Base-by-base conservation (phyloP, 2,113 vertebrate genomes). In the Grammomys surdaster region DNA sequence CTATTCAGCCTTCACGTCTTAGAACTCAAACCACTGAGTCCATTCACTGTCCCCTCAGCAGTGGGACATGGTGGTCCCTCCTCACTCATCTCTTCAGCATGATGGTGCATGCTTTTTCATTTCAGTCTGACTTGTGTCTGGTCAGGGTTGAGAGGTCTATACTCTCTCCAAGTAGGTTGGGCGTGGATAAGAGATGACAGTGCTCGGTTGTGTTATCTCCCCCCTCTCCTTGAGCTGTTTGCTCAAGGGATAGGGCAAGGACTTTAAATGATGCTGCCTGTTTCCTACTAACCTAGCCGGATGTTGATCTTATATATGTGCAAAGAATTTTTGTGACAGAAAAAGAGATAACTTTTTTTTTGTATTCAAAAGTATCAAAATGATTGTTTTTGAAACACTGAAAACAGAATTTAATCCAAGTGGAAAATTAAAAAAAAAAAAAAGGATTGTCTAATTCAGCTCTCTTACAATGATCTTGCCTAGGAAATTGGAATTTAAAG, bases 401-500 rank as follows among this genome's bases (percentile, higher is more conserved):
- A 88, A 87, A 48, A 89, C 63, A 4, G 81, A 86, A 89, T 91
- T 28, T 51, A 75, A 94, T 36, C 40, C 65, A 81, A 63, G 10
- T 51, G 7, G 20, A 10, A 72, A 48, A 73, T 46, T 36, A 8
- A 11, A 28, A 16, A 56, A 56, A 67, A 9, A 78, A 80, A 16
- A 33, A 28, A 89, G 19, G 65, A 60, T n/a, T 75, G 17, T 80
- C 96, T 97, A 94, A 97, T 5, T 26, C 1, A 72, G 58, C 8
- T 96, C 89, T 95, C 36, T 56, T 65, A 40, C 89, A 93, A 70
- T 11, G 2, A 87, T 96, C 87, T 60, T 31, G 22, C 51, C 84
- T 89, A 97, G 97, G 94, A 95, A 88, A 78, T 46, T 48, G 63
- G n/a, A 82, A 92, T 93, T 87, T 31, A 76, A 6, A 94, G 82